Percentiles rank a stretch among this genome's conserved stretches.
phyloP scores from a whole-genome alignment of 2,888 invertebrate species.

The Trisateles emortualis region DNA sequence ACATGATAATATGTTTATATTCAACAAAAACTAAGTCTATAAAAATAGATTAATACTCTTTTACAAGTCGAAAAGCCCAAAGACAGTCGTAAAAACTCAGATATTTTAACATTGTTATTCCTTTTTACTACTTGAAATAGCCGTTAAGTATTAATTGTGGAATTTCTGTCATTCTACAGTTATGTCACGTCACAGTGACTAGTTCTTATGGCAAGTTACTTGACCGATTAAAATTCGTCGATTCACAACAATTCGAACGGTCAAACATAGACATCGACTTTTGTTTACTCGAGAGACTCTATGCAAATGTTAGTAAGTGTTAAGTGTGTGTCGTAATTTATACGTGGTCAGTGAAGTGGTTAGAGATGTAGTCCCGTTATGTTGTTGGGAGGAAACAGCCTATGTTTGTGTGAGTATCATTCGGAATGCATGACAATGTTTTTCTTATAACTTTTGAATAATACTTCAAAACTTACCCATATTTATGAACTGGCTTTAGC shows the following conservation, averaged over 20 bases:
- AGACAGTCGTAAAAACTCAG: constrained; percentile 4
- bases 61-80: not conserved
- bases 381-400: constrained; percentile 2
- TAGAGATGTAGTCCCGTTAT: constrained; percentile 30
- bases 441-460: not conserved
- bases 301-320: constrained; percentile 28
- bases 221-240: constrained; percentile 51
- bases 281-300: constrained; percentile 28
- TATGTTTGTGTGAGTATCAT: not conserved
- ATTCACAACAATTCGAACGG: constrained; percentile 26
- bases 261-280: constrained; percentile 5
- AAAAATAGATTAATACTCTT: not conserved
- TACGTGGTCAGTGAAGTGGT: constrained; percentile 25
- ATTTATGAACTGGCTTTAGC: not conserved
- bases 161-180: constrained; percentile 41
- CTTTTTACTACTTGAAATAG: not conserved
- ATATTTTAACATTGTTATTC: constrained; percentile 1
- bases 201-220: constrained; percentile 49
- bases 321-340: constrained; percentile 28
- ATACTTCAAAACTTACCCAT: not conserved
- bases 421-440: not conserved
- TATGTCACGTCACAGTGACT: constrained; percentile 43
- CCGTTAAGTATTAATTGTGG: constrained; percentile 29
- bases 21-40: not conserved
- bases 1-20: not conserved